Evolutionary conservation across 2,888 invertebrate genomes (phyloP).

Genomic region (Cephus rjabovi): DNA sequence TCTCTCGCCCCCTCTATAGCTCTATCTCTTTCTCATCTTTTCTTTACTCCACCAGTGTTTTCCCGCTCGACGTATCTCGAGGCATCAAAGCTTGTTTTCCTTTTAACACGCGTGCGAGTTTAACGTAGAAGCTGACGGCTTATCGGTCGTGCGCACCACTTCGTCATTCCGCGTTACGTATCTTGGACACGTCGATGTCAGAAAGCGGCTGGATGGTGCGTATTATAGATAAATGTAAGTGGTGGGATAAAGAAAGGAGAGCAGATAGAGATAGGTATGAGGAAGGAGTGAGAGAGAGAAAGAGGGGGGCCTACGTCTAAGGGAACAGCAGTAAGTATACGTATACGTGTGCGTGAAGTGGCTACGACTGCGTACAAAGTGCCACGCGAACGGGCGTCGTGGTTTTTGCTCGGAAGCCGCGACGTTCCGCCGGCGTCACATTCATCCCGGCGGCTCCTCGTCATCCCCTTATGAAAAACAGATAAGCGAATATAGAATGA

Average conservation of each 20-base stretch:
- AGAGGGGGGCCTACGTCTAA: background rate
- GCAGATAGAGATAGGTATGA: background rate
- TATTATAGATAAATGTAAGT: conserved; percentile 9
- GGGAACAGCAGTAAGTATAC: too few relatives aligned
- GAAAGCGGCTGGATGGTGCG: conserved; percentile 7
- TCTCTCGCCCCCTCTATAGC: too few relatives aligned
- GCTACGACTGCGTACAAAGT: background rate
- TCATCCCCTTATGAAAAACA: conserved; percentile 8
- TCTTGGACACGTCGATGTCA: conserved; percentile 16
- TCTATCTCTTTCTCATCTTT: too few relatives aligned
- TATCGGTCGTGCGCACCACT: conserved; percentile 28
- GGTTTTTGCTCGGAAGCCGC: conserved; percentile 48
- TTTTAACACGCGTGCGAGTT: background rate
- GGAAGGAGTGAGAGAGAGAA: background rate
- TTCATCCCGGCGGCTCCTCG: conserved; percentile 12
- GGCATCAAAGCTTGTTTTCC: too few relatives aligned
- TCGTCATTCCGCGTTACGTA: conserved; percentile 26
- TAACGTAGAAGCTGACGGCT: conserved; percentile 4
- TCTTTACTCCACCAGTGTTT: too few relatives aligned
- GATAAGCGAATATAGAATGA: background rate
- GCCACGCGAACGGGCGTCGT: conserved; percentile 41
- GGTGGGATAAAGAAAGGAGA: conserved; percentile 11
- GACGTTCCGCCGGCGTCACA: conserved; percentile 53
- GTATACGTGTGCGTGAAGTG: background rate
- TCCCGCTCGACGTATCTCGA: too few relatives aligned